Base-by-base conservation (phyloP, 2,797 vertebrate species). In the Melanotaenia parkinsoni region DNA sequence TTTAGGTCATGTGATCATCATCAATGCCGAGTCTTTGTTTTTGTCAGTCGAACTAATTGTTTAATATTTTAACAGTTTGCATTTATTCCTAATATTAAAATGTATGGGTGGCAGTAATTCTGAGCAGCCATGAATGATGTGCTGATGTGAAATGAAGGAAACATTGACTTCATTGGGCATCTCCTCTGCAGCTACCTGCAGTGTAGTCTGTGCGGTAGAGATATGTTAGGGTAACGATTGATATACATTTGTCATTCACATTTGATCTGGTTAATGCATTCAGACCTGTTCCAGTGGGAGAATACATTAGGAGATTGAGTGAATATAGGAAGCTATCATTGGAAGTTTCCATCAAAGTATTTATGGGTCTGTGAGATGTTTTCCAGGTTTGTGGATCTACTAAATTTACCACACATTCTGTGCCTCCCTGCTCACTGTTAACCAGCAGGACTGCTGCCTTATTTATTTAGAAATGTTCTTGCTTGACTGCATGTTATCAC, bases 201-300 rank as follows among this genome's bases (percentile, higher is more conserved):
- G 26, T 82, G 79, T 28, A 70, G 62, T 72, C 63, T 67, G 26
- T 35, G 38, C 14, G 63, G 43, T 64, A 56, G 28, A 65, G 81
- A 77, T 78, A 64, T 43, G 74, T 85, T 71, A 51, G 70, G 61
- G 51, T 59, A 45, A 63, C 70, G 65, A 70, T 9, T 28, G 51
- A 67, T 58, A 9, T 11, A 50, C 80, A 76, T 77, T 81, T 75
- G 67, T 77, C 74, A 76, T 86, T 90, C 72, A 71, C 71, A 80
- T 89, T 74, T 77, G 58, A 87, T 84, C 64, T 26, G 64, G 73
- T 87, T 89, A 87, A 89, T 89, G 87, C 80, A 71, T 82, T 83
- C 37, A 45, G 67, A 77, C 35, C 57, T 82, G 74, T 80, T 83
- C 81, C 69, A 18, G 58, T 47, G 63, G 82, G 76, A 66, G 79